Base-by-base conservation (phyloP, 1,140 invertebrate genomes). In the Hesperophylax magnus region DNA sequence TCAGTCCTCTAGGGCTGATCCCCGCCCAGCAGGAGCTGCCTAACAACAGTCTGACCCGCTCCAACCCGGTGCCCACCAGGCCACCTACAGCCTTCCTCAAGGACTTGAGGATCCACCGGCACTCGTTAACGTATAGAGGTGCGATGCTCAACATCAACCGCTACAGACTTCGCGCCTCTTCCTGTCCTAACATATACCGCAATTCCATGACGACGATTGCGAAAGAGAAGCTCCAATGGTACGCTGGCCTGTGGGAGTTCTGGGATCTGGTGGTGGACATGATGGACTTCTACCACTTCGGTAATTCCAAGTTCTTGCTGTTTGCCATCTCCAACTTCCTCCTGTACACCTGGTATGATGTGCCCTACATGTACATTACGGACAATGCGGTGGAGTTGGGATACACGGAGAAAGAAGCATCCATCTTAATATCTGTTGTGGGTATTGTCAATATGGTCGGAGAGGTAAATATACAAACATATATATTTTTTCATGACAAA, bases 131-230 rank as follows among this genome's bases (percentile, higher is more conserved):
- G 31, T 96, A 97, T 86, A 91, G 96, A 78, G 95, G 95, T 7
- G 96, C 96, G 1, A 96, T 97, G 94, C 88, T 97, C 27, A 96
- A 96, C 85, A 95, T 97, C 81, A 95, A 95, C 82, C 89, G 95
- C 58, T 96, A 96, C 87, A 90, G 95, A 18, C 89, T 97, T 11
- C 90, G 95, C 77, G 96, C 96, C 0, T 96, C 95, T 2, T 97
- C 95, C 18, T 97, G 96, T 85, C 96, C 96, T 1, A 95, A 97
- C 87, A 97, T 97, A 85, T 97, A 95, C 85, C 91, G 94, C 74
- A 97, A 97, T 87, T 96, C 95, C 1, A 96, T 96, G 92, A 95
- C 94, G 1, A 96, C 95, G n/a, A 95, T 96, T 82, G 93, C 94
- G 11, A 94, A 95, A 85, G 94, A 94, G 84, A 94, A 95, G 87